Base-by-base conservation (phyloP, 92 coral and sea anemone species). In the Bergia puertoricense region DNA sequence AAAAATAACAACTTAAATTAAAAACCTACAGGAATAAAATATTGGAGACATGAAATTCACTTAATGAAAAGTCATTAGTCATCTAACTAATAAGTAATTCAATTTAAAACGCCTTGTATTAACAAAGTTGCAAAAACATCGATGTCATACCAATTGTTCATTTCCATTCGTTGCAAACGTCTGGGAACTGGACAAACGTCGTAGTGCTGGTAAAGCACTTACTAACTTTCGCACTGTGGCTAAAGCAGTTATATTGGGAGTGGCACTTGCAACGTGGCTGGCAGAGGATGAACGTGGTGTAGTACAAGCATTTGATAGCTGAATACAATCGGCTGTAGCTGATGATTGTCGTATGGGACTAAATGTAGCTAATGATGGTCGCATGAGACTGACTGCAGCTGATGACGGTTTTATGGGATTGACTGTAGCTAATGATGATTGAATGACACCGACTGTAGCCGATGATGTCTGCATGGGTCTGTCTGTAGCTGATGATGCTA, bases 141-240 rank as follows among this genome's bases (percentile, higher is more conserved):
- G 44, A 6, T 23, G 37, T 15, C 82, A 4, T 41, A 82, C 51
- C 57, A 44, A 40, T 67, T 7, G 76, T 37, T 42, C 77, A 40
- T 67, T 43, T 67, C 86, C 86, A 67, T 4, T 0, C 36, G 62
- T 67, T 22, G 57, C 39, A n/a, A 54, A n/a, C 44, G 18, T 11
- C 46, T 41, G 30, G 72, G 42, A 14, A 39, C 40, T 82, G 40
- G 51, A 20, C 1, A 76, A n/a, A 42, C 23, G 23, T 54, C 48
- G 69, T 5, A 81, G 51, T 4, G 86, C 86, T 43, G 86, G 86
- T 20, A 82, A 68, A 43, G 86, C 30, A 43, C 38, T 43, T 41
- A 82, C 86, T 66, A 82, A 18, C 74, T 65, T 62, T 62, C n/a
- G 74, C 51, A 82, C 86, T 65, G 59, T 81, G 38, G 86, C 86